Evolutionary conservation across 2,888 invertebrate genomes (phyloP).

Genomic region (Onthophagus sagittarius): DNA sequence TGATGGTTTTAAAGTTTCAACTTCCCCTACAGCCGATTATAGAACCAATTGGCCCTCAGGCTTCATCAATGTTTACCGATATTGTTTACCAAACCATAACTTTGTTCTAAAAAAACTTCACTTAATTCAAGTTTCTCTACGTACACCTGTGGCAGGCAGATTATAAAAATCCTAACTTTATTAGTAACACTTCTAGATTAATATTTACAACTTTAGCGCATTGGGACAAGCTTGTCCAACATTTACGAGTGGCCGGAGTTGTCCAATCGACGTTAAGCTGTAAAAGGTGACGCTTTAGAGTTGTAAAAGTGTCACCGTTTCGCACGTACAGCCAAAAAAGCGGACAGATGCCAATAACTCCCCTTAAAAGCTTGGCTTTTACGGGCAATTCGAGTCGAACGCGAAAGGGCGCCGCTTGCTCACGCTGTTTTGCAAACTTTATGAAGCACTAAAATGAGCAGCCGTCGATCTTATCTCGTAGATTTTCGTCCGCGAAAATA

Average conservation of each 20-base stretch:
- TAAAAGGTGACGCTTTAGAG: neutral
- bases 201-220: neutral
- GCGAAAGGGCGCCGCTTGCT: neutral
- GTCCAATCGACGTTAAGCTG: neutral
- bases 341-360: conserved; percentile 6
- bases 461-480: neutral
- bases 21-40: neutral
- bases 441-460: neutral
- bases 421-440: neutral
- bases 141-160: too few species aligned
- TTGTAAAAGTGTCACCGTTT: neutral
- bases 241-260: neutral
- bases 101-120: too few species aligned
- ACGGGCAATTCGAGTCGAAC: neutral
- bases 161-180: neutral
- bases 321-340: neutral
- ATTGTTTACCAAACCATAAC: too few species aligned
- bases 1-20: neutral
- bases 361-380: conserved; percentile 17
- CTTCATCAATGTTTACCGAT: neutral
- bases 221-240: neutral
- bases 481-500: neutral
- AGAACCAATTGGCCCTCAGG: neutral
- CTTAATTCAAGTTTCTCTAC: too few species aligned
- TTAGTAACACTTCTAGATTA: neutral